Evolutionary conservation across 1,140 invertebrate species (phyloP), one percentile per base, ranked within the genome.

Genomic region (Lepidurus apus): DNA sequence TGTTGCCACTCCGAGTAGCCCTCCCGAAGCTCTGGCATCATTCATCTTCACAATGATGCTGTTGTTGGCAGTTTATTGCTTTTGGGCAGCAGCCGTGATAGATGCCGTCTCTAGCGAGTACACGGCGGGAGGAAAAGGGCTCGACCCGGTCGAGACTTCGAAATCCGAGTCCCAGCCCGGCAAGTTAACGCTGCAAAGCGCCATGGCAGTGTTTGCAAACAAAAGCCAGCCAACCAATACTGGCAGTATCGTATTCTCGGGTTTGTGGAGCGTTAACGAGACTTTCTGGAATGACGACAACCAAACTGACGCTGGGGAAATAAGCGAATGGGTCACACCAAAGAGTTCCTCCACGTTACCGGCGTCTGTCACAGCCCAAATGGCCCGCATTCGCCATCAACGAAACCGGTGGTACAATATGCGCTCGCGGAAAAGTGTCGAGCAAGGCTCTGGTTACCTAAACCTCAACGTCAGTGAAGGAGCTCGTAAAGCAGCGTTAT

Each of bases 61-160:
- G 53, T 65, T 65, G 53, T 65, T 65, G 53, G 53, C 53, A 65
- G 53, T 65, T 65, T 65, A 65, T 65, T 65, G 53, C 53, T 65
- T 65, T 65, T 65, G 53, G 53, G 53, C 53, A 65, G 53, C 53
- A 21, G 53, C 53, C 53, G 53, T 65, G n/a, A 65, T 65, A 17
- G n/a, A 65, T 65, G 21, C 53, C 8, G 53, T 21, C 53, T 21
- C 13, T 7, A 21, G 53, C 53, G 53, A 65, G 13, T 21, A 21
- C 53, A 17, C 53, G 53, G 6, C 13, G 17, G 53, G 8, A 9
- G 53, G 53, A 21, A 65, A 65, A 17, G 6, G 53, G 53, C 21
- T 65, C 34, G 3, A 2, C 2, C 34, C 34, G 34, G 34, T 34
- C 34, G 34, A 34, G 34, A 34, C 34, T 34, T 34, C 34, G 0